Conservation (phyloP, 2,113 vertebrate species). For the Carassius auratus region DNA sequence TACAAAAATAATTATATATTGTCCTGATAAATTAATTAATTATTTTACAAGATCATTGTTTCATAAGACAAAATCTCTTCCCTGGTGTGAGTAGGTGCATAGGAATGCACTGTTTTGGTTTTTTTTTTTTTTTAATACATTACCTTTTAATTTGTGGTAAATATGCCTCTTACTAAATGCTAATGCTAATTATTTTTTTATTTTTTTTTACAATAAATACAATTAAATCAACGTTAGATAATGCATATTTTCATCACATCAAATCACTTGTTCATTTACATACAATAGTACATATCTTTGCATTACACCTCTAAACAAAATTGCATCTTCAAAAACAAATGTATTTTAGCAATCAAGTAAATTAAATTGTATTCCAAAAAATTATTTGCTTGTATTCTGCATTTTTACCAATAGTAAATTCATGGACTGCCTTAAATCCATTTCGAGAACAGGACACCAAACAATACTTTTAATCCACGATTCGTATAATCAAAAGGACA, state of each 20-base stretch:
- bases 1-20: neutral
- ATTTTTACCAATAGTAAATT: neutral
- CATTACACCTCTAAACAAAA: neutral
- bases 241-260: neutral
- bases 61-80: too few species aligned
- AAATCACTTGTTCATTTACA: neutral
- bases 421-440: neutral
- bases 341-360: neutral
- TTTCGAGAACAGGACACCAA: neutral
- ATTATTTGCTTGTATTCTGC: too few species aligned
- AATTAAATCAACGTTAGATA: neutral
- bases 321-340: neutral
- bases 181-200: neutral
- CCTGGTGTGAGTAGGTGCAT: neutral
- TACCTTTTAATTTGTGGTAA: neutral
- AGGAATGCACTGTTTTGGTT: neutral
- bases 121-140: too few species aligned
- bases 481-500: neutral
- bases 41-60: too few species aligned
- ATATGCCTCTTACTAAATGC: neutral
- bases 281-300: neutral
- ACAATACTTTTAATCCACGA: neutral
- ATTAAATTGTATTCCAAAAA: neutral
- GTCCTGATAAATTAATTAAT: too few species aligned
- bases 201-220: neutral